Conservation (phyloP, 2,113 vertebrate genomes). For the Notiomystis cincta region DNA sequence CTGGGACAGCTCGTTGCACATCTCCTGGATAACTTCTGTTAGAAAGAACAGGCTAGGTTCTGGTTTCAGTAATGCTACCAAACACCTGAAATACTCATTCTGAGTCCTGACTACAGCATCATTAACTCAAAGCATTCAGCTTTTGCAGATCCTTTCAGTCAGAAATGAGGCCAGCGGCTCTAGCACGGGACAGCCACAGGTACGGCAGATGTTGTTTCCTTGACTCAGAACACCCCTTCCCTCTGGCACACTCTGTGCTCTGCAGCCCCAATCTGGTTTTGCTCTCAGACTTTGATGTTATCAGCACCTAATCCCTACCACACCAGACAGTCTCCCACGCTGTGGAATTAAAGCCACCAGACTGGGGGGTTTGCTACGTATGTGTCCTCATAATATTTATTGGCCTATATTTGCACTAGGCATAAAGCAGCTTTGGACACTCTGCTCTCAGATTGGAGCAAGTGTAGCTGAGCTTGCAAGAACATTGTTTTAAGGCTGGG, state of each 20-base stretch:
- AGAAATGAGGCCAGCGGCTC: background rate
- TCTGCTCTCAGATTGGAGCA: background rate
- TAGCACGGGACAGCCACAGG: background rate
- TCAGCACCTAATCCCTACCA: conserved; percentile 40
- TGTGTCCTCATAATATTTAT: background rate
- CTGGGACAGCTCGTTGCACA: background rate
- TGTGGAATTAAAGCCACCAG: conserved; percentile 36
- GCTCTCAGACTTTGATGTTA: conserved; percentile 28
- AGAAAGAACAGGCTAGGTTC: background rate
- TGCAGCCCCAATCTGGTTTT: conserved; percentile 30
- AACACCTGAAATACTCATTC: background rate
- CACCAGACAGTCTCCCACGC: background rate
- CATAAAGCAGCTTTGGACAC: background rate
- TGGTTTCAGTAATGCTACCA: background rate
- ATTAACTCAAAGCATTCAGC: background rate
- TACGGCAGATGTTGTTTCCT: background rate
- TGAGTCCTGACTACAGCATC: background rate
- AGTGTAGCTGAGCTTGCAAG: background rate
- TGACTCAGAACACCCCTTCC: background rate
- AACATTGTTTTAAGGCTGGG: background rate
- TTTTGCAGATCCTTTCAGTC: background rate
- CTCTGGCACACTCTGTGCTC: background rate
- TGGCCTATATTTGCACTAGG: background rate
- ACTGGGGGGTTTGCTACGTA: background rate
- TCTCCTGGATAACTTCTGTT: background rate